Evolutionary conservation across 2,888 invertebrate genomes (phyloP), one percentile per base, ranked within the genome.

Genomic region (Euphydryas editha): DNA sequence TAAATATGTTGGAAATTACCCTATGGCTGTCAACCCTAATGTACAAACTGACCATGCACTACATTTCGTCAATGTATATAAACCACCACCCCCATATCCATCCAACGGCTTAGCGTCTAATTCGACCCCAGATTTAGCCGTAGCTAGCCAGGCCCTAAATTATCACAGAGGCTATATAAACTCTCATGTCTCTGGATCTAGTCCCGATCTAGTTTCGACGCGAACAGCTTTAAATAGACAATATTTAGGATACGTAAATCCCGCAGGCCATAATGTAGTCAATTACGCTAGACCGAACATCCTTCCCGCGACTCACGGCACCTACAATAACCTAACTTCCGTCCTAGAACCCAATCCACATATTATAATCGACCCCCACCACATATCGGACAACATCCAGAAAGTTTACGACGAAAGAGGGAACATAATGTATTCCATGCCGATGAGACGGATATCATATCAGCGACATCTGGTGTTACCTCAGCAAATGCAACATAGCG

Each of bases 1-100:
- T 8, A 87, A 85, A 42, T 84, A 85, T 74, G 76, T 90, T 70
- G 81, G 82, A 3, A 88, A 85, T 72, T 92, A 92, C 74, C 90
- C 90, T 0, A 86, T 90, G 72, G 89, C 88, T 0, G 86, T 87
- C 61, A 87, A 88, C 76, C 88, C 88, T 1, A 87, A 85, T 70
- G 84, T 90, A 3, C 87, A 87, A 67, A 78, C 87, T 0, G 93
- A 93, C 69, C 75, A 93, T 62, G 88, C 92, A 55, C 80, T 94
- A 46, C 94, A 94, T 58, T 92, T 95, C 77, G 87, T 95, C 20
- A 95, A 95, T 78, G 93, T 96, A 7, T 96, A 95, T 81, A 97
- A 97, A 82, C 96, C 97, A 0, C 97, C 98, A 0, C 97, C 97
- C 0, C 97, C 97, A 0, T 97, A 97, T 87, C 96, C 97, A 0